Evolutionary conservation across 2,888 invertebrate species (phyloP), one percentile per base, ranked within the genome.

Genomic region (Lasioglossum villosulum): DNA sequence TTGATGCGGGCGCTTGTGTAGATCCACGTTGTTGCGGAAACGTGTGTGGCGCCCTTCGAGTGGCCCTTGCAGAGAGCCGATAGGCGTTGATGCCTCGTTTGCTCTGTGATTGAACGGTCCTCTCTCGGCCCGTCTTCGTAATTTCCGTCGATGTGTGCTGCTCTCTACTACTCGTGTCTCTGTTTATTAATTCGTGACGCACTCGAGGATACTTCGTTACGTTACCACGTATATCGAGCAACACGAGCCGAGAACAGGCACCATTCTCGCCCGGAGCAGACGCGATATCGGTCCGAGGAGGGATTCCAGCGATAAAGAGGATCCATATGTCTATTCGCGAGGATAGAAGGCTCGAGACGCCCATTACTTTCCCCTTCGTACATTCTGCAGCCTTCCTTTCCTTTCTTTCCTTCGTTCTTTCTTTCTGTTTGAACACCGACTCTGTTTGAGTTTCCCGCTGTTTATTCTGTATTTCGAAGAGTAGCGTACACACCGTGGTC

Each of bases 1-100:
- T 52, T 48, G 75, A 86, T 74, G 79, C 78, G 73, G 52, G 5
- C 66, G 30, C 66, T 72, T 23, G 63, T 77, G 86, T 80, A 77
- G 56, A 74, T 80, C 71, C 78, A 72, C 68, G 78, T 75, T 82
- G 86, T 86, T 75, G 86, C 82, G 75, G 81, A 86, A 82, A 86
- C 78, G 74, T 56, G 56, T 56, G 56, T 30, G 78, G 71, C 78
- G 84, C 78, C 75, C 79, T 84, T 84, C 75, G 78, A 84, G 84
- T 78, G 84, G 78, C 78, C 75, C 84, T 84, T 78, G 71, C 72
- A 56, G 63, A 56, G 63, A 56, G 30, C 56, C 84, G 84, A 68
- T 56, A 78, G 78, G 74, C 59, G 78, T 84, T 78, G 84, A 78
- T 75, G 84, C 84, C 78, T 75, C 84, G 84, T 84, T 84, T 78